Evolutionary conservation across 2,113 vertebrate genomes (phyloP).

Genomic region (Neomonachus schauinslandi): DNA sequence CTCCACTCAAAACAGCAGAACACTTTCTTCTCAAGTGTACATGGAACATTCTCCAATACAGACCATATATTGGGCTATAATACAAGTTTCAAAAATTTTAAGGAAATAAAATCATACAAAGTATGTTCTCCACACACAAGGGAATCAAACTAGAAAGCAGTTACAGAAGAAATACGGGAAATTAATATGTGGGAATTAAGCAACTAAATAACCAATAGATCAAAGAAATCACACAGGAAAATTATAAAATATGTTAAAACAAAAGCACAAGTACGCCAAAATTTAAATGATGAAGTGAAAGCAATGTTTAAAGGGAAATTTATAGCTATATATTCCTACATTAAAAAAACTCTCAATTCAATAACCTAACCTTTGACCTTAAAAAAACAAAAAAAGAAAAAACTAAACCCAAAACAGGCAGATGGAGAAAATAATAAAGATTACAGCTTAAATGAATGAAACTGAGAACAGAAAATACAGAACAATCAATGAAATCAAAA

Average conservation of each 20-base stretch:
- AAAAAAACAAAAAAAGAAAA: slow-evolving; percentile 18
- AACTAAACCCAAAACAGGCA: slow-evolving; percentile 16
- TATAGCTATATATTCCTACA: neutral
- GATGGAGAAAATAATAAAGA: neutral
- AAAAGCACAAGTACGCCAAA: slow-evolving; percentile 17
- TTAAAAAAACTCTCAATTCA: neutral
- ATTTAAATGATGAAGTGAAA: neutral
- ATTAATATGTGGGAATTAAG: neutral
- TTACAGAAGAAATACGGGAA: slow-evolving; percentile 19
- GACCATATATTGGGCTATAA: neutral
- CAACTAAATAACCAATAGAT: neutral
- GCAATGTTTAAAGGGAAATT: neutral
- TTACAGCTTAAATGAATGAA: slow-evolving; percentile 21
- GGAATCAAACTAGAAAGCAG: neutral
- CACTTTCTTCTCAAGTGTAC: neutral
- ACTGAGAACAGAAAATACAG: neutral
- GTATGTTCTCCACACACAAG: neutral
- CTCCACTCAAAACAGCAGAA: neutral
- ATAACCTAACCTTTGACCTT: neutral
- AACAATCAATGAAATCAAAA: slow-evolving; percentile 7
- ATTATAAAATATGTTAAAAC: slow-evolving; percentile 17
- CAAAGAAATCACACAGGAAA: slow-evolving; percentile 36
- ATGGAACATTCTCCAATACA: neutral
- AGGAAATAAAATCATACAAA: slow-evolving; percentile 20
- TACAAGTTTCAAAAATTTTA: slow-evolving; percentile 24